phyloP scores from a whole-genome alignment of 2,797 vertebrate genomes.

The Rhinogobio ventralis region DNA sequence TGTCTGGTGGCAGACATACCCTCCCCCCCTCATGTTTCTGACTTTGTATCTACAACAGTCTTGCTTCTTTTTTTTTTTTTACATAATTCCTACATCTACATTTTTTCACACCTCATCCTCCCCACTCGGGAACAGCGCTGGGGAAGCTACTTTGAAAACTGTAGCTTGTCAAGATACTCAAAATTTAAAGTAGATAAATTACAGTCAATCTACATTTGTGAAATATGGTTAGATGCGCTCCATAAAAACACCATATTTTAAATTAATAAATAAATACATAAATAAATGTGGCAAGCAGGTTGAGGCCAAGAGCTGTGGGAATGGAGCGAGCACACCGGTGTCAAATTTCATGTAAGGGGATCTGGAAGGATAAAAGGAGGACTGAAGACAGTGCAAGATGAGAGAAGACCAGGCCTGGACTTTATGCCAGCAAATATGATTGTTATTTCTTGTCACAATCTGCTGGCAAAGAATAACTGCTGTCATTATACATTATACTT shows the following conservation, averaged over 20 bases:
- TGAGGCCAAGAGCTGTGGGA: no score
- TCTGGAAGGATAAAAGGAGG: no score
- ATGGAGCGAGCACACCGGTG: no score
- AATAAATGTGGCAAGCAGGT: no score
- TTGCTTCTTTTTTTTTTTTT: slow-evolving; percentile 19
- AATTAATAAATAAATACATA: no score
- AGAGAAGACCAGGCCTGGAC: no score
- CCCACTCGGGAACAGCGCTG: background rate
- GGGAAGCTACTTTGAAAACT: slow-evolving; percentile 15
- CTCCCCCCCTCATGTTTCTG: background rate
- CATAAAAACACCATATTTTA: background rate
- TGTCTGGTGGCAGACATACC: background rate
- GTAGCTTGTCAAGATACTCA: background rate
- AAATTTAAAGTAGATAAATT: background rate
- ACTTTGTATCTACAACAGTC: background rate
- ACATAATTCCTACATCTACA: background rate
- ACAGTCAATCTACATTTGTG: background rate
- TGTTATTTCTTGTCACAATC: slow-evolving; percentile 3
- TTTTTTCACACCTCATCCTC: background rate
- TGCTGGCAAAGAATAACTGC: background rate
- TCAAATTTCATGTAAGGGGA: no score
- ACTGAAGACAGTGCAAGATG: no score
- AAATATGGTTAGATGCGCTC: background rate
- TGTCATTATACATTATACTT: slow-evolving; percentile 8
- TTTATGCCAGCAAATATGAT: background rate